phyloP scores from a whole-genome alignment of 1,140 invertebrate genomes.

The Drosophila ambigua region DNA sequence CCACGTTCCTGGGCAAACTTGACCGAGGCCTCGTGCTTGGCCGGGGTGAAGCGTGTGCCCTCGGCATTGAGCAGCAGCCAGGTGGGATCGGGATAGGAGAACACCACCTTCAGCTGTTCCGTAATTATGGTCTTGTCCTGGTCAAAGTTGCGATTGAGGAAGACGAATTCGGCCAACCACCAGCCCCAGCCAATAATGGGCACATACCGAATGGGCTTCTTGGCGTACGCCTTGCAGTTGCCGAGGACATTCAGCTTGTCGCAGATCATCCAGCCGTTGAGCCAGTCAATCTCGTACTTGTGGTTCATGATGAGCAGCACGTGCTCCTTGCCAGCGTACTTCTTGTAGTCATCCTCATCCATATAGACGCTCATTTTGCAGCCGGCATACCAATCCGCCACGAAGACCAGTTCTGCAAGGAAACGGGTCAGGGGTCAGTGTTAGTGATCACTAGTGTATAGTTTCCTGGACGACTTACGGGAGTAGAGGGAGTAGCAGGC shows the following conservation, averaged over 20 bases:
- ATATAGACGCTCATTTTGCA: conserved; percentile 90
- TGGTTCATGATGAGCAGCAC: conserved; percentile 97
- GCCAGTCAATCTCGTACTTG: conserved; percentile 97
- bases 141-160: conserved; percentile 95
- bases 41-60: conserved; percentile 95
- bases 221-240: conserved; percentile 97
- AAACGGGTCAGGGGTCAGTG: background rate
- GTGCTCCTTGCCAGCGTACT: conserved; percentile 94
- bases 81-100: conserved; percentile 94
- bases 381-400: conserved; percentile 96
- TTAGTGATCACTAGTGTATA: background rate
- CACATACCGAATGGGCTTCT: conserved; percentile 95
- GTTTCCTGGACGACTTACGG: conserved; percentile 88
- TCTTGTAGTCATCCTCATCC: conserved; percentile 91
- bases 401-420: conserved; percentile 92
- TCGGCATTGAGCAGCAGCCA: conserved; percentile 97
- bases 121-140: conserved; percentile 94
- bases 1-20: conserved; percentile 95
- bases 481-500: conserved; percentile 94
- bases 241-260: conserved; percentile 91
- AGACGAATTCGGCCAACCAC: conserved; percentile 96
- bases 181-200: conserved; percentile 98
- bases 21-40: conserved; percentile 94
- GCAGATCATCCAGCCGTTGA: conserved; percentile 94
- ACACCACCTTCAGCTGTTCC: conserved; percentile 91